Conservation (phyloP, 2,113 vertebrate species). For the Gobio gobio region DNA sequence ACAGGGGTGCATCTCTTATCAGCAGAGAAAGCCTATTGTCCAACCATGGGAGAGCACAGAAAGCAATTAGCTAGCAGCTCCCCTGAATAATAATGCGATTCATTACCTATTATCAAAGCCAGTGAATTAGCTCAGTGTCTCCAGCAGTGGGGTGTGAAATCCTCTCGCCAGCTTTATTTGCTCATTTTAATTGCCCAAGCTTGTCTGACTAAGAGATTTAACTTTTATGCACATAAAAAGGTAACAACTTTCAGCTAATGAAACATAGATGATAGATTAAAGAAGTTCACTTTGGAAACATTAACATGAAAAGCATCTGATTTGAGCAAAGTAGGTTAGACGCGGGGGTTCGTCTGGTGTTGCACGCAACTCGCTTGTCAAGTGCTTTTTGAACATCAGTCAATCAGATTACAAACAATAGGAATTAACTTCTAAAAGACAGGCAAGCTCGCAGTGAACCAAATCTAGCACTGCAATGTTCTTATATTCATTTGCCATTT, state of each 20-base stretch:
- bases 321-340: constrained; percentile 71
- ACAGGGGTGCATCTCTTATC: constrained; percentile 81
- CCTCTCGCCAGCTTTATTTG: constrained; percentile 77
- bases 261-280: constrained; percentile 76
- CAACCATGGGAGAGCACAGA: constrained; percentile 77
- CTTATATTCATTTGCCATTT: constrained; percentile 51
- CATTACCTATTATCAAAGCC: constrained; percentile 82
- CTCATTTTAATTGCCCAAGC: constrained; percentile 78
- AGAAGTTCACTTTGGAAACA: constrained; percentile 72
- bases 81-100: constrained; percentile 80
- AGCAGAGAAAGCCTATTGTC: constrained; percentile 78
- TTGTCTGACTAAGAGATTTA: constrained; percentile 76
- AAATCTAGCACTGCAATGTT: constrained; percentile 47
- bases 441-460: constrained; percentile 53
- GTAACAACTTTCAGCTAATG: constrained; percentile 75
- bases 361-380: constrained; percentile 66
- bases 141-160: constrained; percentile 76
- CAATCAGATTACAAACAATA: constrained; percentile 73
- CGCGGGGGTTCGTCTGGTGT: constrained; percentile 62
- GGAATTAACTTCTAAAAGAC: constrained; percentile 63
- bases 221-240: constrained; percentile 73
- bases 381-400: constrained; percentile 71
- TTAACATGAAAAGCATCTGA: constrained; percentile 71
- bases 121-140: constrained; percentile 81
- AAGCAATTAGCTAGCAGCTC: constrained; percentile 79